Evolutionary conservation across 2,888 invertebrate species (phyloP), one percentile per base, ranked within the genome.

Genomic region (Cheilosia variabilis): DNA sequence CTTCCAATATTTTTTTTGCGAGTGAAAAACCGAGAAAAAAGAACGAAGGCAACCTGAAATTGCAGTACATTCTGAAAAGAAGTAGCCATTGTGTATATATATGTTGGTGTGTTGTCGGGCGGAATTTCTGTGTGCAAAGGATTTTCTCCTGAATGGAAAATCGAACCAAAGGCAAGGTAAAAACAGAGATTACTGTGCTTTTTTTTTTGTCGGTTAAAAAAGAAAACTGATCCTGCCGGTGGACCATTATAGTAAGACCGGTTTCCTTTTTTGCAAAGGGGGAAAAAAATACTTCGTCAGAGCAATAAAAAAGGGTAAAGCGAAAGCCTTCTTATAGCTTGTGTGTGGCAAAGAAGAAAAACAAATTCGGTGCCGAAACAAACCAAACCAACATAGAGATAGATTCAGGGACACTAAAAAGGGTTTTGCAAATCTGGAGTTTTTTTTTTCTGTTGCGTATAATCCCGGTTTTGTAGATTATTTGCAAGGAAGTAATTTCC

Each of bases 401-500:
- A 69, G 37, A 55, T 53, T 53, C 53, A 69, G 41, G 41, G 45
- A 65, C 53, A 66, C 43, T 24, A 68, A 72, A 68, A 78, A 78
- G 73, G 68, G 72, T 78, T 50, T 24, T 83, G 50, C 45, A 68
- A 78, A 65, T 84, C 63, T 58, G 22, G 57, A 65, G 2, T 2
- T 31, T 78, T 77, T n/a, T 41, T 19, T 27, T 76, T 65, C 45
- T 50, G 53, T 50, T 69, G 50, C 57, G 65, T 80, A 22, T 22
- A 75, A 84, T 75, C 69, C 83, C 31, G 69, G 43, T 50, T 19
- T 9, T 47, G 15, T 45, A 45, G 53, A 17, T 80, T 37, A 58
- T 80, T 58, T 84, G 80, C 69, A 75, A 71, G 84, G 84, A 84
- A 84, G 84, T 75, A 80, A 80, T 84, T 84, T 84, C 75, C 69